Percentiles rank a stretch among this genome's conserved stretches.
These are phyloP conservation scores for Orientallactaga bullata DNA, from an alignment of 2,113 vertebrate genomes.

Conservation along the genomic window DNA sequence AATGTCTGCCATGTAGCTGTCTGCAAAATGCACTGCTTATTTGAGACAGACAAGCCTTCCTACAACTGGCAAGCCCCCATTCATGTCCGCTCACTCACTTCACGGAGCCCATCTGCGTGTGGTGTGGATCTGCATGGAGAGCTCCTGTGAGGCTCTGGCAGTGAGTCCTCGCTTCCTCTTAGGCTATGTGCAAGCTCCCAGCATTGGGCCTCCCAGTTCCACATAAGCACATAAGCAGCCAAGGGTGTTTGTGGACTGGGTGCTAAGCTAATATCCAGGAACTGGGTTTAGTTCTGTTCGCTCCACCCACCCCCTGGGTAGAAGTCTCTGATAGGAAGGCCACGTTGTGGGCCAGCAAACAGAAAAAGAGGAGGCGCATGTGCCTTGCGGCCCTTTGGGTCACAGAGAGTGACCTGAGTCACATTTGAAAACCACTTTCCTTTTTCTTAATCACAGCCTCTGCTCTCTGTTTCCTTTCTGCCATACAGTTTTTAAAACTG, in stretches of 20 bases:
- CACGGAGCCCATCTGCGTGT: accelerated
- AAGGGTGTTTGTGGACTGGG: background rate
- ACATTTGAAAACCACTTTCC: conserved; percentile 20
- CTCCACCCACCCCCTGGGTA: background rate
- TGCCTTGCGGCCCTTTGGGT: background rate
- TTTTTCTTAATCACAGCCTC: conserved; percentile 1
- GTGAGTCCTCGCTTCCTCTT: accelerated
- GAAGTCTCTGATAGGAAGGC: background rate
- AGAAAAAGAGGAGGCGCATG: background rate
- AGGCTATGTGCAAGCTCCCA: too few species aligned
- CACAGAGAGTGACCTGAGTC: background rate
- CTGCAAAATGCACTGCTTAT: accelerated
- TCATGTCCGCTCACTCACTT: background rate
- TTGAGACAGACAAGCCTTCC: background rate
- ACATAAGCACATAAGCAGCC: background rate
- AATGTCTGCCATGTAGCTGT: accelerated
- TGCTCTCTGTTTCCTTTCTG: conserved; percentile 15
- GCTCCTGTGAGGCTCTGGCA: background rate
- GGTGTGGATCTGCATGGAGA: accelerated
- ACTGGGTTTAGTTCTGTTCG: background rate
- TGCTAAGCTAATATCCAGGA: background rate
- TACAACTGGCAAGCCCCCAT: background rate
- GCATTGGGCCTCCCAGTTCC: background rate
- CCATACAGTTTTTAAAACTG: background rate
- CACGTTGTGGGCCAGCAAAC: background rate